Evolutionary conservation across 2,797 vertebrate genomes (phyloP), one percentile per base, ranked within the genome.

Genomic region (Megalops cyprinoides): DNA sequence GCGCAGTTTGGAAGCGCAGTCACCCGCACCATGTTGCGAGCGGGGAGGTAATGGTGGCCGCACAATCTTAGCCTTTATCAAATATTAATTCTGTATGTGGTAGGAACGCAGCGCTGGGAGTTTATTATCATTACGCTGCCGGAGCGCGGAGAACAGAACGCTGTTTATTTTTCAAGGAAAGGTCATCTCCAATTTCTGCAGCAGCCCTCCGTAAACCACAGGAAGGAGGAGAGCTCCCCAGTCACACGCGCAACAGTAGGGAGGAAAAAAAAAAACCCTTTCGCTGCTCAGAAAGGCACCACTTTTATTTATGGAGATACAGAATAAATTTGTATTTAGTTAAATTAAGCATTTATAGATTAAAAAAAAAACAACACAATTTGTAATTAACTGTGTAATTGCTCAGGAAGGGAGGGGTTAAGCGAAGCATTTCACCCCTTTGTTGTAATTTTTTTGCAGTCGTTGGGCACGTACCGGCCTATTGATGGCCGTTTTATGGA

Each of bases 1-100:
- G 1, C 8, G 31, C 4, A n/a, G 18, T 44, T 31, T 8, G 0
- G 55, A 34, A 76, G 9, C 8, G 48, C 0, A 6, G 18, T 65
- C 3, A 28, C 65, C 8, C 15, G 67, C 10, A 23, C 6, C 67
- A n/a, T 2, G 5, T 14, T 7, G 28, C 18, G 18, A 44, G 67
- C 60, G 12, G 28, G 34, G 67, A 44, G 37, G 67, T 23, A 71
- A 71, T 14, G 39, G 12, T 15, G 15, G 18, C 37, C 20, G 10
- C 67, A 71, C 34, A 42, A 34, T 71, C 67, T 71, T 71, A 20
- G 39, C 67, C 67, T 71, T 71, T 71, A 71, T 42, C 67, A 71
- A 71, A 71, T 71, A 71, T 71, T 71, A 71, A 71, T 71, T 71
- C 37, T 23, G 37, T 23, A 20, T 23, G 39, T 42, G 18, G 37